Evolutionary conservation across 2,888 invertebrate genomes (phyloP).

Genomic region (Eretmocerus hayati): DNA sequence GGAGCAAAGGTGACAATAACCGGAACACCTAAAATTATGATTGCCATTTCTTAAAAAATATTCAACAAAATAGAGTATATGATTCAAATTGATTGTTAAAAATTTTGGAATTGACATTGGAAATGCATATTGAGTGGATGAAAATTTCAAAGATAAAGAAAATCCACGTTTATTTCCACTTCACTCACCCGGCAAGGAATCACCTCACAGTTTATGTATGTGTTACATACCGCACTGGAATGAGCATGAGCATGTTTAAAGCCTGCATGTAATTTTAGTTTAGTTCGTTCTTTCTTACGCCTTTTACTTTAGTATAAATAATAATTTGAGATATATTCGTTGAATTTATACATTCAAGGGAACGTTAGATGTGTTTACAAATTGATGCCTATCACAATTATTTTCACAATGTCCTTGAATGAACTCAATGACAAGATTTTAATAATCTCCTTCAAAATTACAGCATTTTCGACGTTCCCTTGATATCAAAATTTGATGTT

Average conservation of each 20-base stretch:
- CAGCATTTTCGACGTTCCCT: no score
- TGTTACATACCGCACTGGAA: slow-evolving; percentile 39
- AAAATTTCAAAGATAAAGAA: slow-evolving; percentile 24
- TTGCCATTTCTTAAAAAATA: slow-evolving; percentile 37
- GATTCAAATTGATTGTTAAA: background rate
- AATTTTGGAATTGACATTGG: slow-evolving; percentile 23
- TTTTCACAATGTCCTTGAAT: no score
- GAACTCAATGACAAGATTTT: no score
- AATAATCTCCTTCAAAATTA: no score
- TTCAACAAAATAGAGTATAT: background rate
- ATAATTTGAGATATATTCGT: no score
- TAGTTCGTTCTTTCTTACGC: background rate
- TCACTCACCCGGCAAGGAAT: slow-evolving; percentile 33
- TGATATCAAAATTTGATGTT: background rate
- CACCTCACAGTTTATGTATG: slow-evolving; percentile 34
- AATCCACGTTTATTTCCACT: slow-evolving; percentile 38
- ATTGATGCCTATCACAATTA: no score
- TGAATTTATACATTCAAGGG: no score
- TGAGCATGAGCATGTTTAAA: slow-evolving; percentile 42
- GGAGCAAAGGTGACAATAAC: slow-evolving; percentile 60
- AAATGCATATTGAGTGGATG: slow-evolving; percentile 23
- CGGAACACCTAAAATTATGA: slow-evolving; percentile 48
- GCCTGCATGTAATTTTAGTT: background rate
- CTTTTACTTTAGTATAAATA: background rate
- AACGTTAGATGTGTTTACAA: no score